phyloP scores from a whole-genome alignment of 2,113 vertebrate species.

The Typhlomys cinereus region DNA sequence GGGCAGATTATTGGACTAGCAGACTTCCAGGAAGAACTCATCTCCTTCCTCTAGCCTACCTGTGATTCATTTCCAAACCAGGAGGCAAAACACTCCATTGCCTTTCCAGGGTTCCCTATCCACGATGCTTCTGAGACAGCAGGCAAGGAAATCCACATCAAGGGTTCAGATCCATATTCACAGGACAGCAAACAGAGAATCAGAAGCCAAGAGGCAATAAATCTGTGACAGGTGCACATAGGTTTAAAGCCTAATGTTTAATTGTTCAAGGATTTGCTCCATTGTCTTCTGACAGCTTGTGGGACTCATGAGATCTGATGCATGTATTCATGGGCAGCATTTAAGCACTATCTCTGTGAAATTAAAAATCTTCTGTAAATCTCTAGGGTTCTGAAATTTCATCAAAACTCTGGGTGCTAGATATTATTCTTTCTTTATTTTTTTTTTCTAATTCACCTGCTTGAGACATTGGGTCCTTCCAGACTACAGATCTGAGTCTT shows the following conservation, averaged over 20 bases:
- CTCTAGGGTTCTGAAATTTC: background rate
- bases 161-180: background rate
- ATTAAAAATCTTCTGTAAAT: background rate
- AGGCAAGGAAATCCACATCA: background rate
- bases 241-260: too few relatives aligned
- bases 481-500: too few relatives aligned
- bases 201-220: background rate
- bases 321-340: background rate
- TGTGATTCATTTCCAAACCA: background rate
- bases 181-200: background rate
- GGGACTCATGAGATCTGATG: background rate
- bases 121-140: background rate
- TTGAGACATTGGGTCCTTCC: background rate
- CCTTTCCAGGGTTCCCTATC: background rate
- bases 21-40: background rate
- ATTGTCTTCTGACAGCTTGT: background rate
- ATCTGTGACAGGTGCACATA: background rate
- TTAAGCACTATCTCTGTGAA: background rate
- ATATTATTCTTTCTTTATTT: too few relatives aligned
- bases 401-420: background rate
- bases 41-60: background rate
- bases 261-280: background rate
- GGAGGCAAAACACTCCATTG: background rate
- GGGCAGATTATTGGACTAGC: background rate
- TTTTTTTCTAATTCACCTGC: too few relatives aligned